A percentile compares a stretch with the other conserved stretches of the same genome.
phyloP scores from a whole-genome alignment of 64 coral and sea anemone genomes.

The Pachyseris speciosa region DNA sequence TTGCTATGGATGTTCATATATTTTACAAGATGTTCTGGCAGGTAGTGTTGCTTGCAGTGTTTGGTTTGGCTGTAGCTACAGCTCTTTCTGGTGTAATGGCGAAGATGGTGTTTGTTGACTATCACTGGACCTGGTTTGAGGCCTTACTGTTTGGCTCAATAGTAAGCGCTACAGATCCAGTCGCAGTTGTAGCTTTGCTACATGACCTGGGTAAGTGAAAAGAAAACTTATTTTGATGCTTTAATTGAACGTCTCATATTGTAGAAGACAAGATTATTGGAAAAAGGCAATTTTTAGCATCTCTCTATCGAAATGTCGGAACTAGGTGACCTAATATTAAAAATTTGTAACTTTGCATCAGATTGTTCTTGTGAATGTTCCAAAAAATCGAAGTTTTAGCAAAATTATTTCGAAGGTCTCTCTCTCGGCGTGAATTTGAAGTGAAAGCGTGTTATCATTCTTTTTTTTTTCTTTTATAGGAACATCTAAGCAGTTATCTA shows the following conservation, averaged over 20 bases:
- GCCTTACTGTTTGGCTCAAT: constrained; percentile 92
- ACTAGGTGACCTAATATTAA: too few relatives aligned
- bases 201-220: constrained; percentile 79
- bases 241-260: too few relatives aligned
- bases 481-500: constrained; percentile 93
- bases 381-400: too few relatives aligned
- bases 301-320: too few relatives aligned
- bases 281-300: neutral
- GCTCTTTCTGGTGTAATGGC: constrained; percentile 86
- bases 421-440: neutral
- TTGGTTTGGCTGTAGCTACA: constrained; percentile 86
- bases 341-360: too few relatives aligned
- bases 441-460: neutral
- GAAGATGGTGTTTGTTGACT: constrained; percentile 90
- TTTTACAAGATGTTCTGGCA: constrained; percentile 98
- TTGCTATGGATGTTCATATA: constrained; percentile 98
- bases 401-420: neutral
- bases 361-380: too few relatives aligned
- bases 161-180: constrained; percentile 94
- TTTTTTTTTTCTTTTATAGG: constrained; percentile 32
- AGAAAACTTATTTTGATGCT: too few relatives aligned
- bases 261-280: too few relatives aligned
- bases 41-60: constrained; percentile 88
- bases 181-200: constrained; percentile 93
- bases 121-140: constrained; percentile 93